phyloP scores from a whole-genome alignment of 1,140 invertebrate genomes.

The Trachelipus rathkii region DNA sequence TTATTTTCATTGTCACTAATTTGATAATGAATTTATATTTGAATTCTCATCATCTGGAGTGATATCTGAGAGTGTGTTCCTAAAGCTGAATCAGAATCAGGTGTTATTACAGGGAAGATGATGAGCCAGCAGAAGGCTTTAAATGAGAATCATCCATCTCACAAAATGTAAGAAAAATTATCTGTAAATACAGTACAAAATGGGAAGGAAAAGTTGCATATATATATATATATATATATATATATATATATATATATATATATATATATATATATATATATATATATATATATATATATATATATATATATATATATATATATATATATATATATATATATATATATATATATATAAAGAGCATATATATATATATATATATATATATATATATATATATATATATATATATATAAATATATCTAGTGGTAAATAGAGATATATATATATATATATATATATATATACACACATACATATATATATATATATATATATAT shows the following conservation, averaged over 20 bases:
- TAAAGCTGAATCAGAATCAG: neutral
- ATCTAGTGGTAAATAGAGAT: too few species aligned
- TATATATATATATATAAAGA: conserved; percentile 22
- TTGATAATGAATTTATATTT: too few species aligned
- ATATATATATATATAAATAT: conserved; percentile 10
- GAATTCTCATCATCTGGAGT: too few species aligned
- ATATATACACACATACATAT: too few species aligned
- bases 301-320: neutral
- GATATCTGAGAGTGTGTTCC: neutral
- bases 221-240: neutral
- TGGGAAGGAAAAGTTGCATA: neutral
- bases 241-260: conserved; percentile 16
- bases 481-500: too few species aligned
- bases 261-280: conserved; percentile 16
- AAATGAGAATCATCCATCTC: neutral
- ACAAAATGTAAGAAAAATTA: neutral
- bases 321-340: conserved; percentile 22
- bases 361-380: conserved; percentile 19
- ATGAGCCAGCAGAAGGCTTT: neutral
- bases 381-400: conserved; percentile 18
- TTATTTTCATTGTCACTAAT: too few species aligned
- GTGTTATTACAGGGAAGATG: neutral
- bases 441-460: neutral
- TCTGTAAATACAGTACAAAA: neutral
- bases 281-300: neutral